Percentiles rank a stretch among this genome's conserved stretches.
phyloP scores from a whole-genome alignment of 2,113 vertebrate genomes.

The Istiophorus platypterus region DNA sequence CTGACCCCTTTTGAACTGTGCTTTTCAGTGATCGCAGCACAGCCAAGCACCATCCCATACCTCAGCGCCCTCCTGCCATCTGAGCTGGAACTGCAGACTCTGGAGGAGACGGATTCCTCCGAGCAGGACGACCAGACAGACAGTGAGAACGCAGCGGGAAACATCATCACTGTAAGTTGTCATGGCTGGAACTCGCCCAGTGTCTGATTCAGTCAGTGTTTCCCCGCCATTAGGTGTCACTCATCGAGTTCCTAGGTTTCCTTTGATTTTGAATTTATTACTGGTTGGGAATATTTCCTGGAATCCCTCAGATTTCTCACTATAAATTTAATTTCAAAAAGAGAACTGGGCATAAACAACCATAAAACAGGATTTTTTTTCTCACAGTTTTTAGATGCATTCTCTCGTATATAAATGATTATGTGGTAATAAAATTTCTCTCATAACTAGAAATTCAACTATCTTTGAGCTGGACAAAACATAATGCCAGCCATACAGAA shows the following conservation, averaged over 20 bases:
- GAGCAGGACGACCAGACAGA: constrained; percentile 98
- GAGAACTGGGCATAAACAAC: too few relatives aligned
- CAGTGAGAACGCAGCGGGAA: constrained; percentile 89
- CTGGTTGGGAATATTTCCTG: too few relatives aligned
- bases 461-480: too few relatives aligned
- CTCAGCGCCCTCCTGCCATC: constrained; percentile 96
- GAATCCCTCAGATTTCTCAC: too few relatives aligned
- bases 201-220: background rate
- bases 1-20: background rate
- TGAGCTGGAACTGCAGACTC: constrained; percentile 94
- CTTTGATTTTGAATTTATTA: background rate
- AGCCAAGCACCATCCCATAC: constrained; percentile 92
- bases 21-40: constrained; percentile 92
- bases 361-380: too few relatives aligned
- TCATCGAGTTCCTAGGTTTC: background rate
- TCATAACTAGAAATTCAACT: too few relatives aligned
- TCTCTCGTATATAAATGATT: too few relatives aligned
- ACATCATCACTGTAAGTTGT: constrained; percentile 84
- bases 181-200: rapidly evolving
- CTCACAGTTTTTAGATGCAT: too few relatives aligned
- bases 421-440: too few relatives aligned
- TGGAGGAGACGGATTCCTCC: constrained; percentile 97
- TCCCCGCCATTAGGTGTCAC: background rate
- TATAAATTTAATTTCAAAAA: too few relatives aligned
- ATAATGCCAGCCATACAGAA: too few relatives aligned